Evolutionary conservation across 64 coral and sea anemone genomes (phyloP), one percentile per base, ranked within the genome.

Genomic region (Hydrozoanthus tunicans): DNA sequence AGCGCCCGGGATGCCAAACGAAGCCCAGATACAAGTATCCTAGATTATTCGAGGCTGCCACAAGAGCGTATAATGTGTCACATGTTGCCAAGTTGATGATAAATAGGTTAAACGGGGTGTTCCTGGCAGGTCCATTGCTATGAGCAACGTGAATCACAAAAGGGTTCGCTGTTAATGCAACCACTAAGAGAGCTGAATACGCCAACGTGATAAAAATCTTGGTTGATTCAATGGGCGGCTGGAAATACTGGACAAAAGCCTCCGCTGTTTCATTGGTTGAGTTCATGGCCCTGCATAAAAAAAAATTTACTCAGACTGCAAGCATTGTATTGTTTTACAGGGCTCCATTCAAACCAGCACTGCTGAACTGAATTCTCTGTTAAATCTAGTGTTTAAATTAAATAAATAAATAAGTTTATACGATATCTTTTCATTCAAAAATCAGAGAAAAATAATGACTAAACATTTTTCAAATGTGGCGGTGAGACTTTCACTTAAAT

Each of bases 1-100:
- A 90, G 0, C 26, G 5, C 3, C 92, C 92, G 3, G 20, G 51
- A 90, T 90, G 90, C 92, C 92, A 93, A 9, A 27, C 13, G 4
- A 27, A 80, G 5, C 32, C 53, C 59, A 93, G 51, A 26, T 70
- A 93, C 5, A 93, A 51, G 83, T 89, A 93, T 0, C 73, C 51
- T 11, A 93, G 10, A 10, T 59, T 13, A 61, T 53, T 0, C 8
- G 92, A 32, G 7, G 52, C 51, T 6, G 12, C 77, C 4, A 81
- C 58, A 3, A 90, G 4, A 3, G 78, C 86, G 62, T 93, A 89
- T 11, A 93, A 6, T 0, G 75, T 59, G 92, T 93, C 92, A 81
- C 85, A 86, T 63, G 56, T 32, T 17, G 92, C 85, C 53, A 93
- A 56, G 24, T 86, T 89, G 6, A 81, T 54, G 25, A 93, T 90